phyloP scores from a whole-genome alignment of 2,797 vertebrate genomes.

The Cyprinella venusta region DNA sequence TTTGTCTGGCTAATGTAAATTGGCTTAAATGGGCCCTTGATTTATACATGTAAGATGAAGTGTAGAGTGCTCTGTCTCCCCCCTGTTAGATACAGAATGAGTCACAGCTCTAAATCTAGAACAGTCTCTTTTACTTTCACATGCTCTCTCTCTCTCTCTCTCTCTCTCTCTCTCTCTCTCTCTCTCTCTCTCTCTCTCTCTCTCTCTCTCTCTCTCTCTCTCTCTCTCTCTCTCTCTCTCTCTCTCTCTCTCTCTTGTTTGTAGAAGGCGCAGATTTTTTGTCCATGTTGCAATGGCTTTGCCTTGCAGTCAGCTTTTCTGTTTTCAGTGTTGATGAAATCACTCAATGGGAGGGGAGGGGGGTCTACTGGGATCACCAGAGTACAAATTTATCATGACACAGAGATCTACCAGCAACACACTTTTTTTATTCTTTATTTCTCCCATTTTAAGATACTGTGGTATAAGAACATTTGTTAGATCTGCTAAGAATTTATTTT shows the following conservation, averaged over 20 bases:
- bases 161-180: too few species aligned
- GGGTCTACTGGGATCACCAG: constrained; percentile 4
- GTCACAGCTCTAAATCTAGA: constrained; percentile 48
- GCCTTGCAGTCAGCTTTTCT: constrained; percentile 58
- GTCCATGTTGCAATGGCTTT: constrained; percentile 40
- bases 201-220: too few species aligned
- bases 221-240: too few species aligned
- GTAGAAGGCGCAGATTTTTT: constrained; percentile 58
- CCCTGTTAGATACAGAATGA: constrained; percentile 33
- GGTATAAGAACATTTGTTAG: neutral
- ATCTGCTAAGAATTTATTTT: neutral
- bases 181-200: too few species aligned
- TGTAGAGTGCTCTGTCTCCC: constrained; percentile 63
- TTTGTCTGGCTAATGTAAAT: constrained; percentile 64
- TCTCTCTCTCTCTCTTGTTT: neutral
- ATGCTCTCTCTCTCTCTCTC: constrained; percentile 43
- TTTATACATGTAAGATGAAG: constrained; percentile 73
- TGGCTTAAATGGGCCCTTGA: constrained; percentile 67
- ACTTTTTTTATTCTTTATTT: neutral
- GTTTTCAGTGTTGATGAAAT: constrained; percentile 27
- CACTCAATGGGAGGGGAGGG: neutral
- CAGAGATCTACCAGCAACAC: neutral
- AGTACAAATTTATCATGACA: constrained; percentile 23
- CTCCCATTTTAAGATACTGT: neutral
- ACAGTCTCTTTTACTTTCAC: constrained; percentile 19